Base-by-base conservation (phyloP, 2,113 vertebrate genomes). In the Passerina amoena region DNA sequence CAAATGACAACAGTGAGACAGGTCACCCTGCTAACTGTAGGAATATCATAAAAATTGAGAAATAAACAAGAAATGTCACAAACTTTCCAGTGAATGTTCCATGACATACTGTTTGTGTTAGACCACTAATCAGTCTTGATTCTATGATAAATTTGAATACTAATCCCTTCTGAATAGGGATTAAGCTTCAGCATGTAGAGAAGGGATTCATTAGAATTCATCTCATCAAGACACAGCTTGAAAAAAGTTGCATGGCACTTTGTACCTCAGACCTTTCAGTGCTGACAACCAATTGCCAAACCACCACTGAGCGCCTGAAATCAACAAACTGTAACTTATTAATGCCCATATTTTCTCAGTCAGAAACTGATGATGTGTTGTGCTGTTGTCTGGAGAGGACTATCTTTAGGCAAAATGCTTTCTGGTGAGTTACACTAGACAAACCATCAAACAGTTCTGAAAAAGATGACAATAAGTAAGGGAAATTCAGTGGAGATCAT, bases 121-220 rank as follows among this genome's bases (percentile, higher is more conserved):
- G 92, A 85, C 80, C 50, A 69, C 94, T 97, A 98, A 97, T 97
- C 96, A 97, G 89, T 95, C 94, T 95, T 97, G 97, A 98, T 97
- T 92, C 83, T 95, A 76, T 95, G 97, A 98, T 96, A 98, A 97
- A 97, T 98, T 98, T 98, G 94, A 98, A 98, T 98, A 96, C 95
- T 97, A 98, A 98, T 98, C 97, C 94, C 96, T 95, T 97, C 92
- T 98, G 97, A 98, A 98, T 97, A 97, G 95, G 95, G 95, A 98
- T 98, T 98, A 98, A 96, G 94, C 82, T 97, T 96, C 86, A 92
- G 53, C 22, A 1, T 93, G 90, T 84, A 88, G 96, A 86, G 38
- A 84, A 98, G 93, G 37, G 92, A 96, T 96, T 98, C 96, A 98
- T 98, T 98, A 98, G 96, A 98, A 98, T 98, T 98, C 97, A 97